Evolutionary conservation across 2,797 vertebrate species (phyloP), one percentile per base, ranked within the genome.

Genomic region (Rhabdomys pumilio): DNA sequence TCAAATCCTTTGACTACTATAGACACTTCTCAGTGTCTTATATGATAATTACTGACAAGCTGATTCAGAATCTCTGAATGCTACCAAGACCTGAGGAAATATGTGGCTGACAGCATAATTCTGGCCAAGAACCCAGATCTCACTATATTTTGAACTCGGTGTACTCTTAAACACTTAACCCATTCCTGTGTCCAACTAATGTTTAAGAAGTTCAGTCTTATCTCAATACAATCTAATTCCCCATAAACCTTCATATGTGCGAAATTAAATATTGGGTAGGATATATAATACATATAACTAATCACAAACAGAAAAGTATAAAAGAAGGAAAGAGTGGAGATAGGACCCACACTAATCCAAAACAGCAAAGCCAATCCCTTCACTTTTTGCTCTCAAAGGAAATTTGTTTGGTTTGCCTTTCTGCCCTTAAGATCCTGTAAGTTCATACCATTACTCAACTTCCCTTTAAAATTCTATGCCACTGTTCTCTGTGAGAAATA

Each of bases 391-490:
- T 22, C 29, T 85, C 14, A 65, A 90, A 67, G 59, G 9, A 73
- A 55, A 53, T 65, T 2, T 29, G 12, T 19, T 89, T 63, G 20
- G 4, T 72, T 63, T 84, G 50, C 13, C 79, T 67, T 57, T 77
- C 11, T 57, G 24, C 17, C 31, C 15, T n/a, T 2, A 8, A 8
- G 7, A 3, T 20, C 24, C 26, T 44, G 10, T 1, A 11, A 4
- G 31, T 53, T 26, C 17, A 26, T 1, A 29, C 22, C 13, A 6
- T n/a, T 14, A 17, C 5, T 24, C 6, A 4, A 31, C 5, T 55
- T 1, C 1, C 29, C 24, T 80, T 59, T 76, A 86, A 29, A 67
- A 86, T 72, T 34, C 53, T 34, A 15, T 24, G 19, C 9, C 34
- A 59, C 11, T 4, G 15, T 20, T 44, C n/a, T 67, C 13, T 84